A percentile compares a stretch with the other conserved stretches of the same genome.
Conservation (phyloP, 2,113 vertebrate genomes). For the Helogale parvula region DNA sequence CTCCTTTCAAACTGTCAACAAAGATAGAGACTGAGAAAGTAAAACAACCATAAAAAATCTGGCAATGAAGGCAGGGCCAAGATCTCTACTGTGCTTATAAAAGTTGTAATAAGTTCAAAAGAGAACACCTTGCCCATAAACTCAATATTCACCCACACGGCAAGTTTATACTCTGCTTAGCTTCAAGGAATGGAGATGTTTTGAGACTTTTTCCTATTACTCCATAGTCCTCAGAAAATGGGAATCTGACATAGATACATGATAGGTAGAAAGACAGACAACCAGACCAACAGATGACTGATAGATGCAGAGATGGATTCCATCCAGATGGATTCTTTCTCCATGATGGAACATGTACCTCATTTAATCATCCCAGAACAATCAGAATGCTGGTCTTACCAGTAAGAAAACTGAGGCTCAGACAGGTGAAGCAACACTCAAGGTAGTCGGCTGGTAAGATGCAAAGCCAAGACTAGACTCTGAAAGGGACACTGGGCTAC, state of each 20-base stretch:
- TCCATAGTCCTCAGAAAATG: not conserved
- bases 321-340: not conserved
- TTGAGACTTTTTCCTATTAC: not conserved
- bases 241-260: not conserved
- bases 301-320: not conserved
- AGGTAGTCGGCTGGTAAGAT: not conserved
- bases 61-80: not conserved
- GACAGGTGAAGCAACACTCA: not conserved
- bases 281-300: not conserved
- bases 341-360: not conserved
- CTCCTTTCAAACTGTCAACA: conserved; percentile 8
- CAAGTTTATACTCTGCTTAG: not conserved
- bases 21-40: not conserved
- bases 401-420: not conserved
- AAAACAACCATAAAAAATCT: not conserved
- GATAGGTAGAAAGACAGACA: not conserved
- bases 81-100: not conserved
- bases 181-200: not conserved
- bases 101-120: not conserved
- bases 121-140: not conserved
- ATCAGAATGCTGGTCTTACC: not conserved
- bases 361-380: not conserved
- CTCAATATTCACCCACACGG: not conserved
- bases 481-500: not conserved
- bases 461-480: not conserved